phyloP scores from a whole-genome alignment of 1,140 invertebrate species.

The Mycetomoellerius zeteki region DNA sequence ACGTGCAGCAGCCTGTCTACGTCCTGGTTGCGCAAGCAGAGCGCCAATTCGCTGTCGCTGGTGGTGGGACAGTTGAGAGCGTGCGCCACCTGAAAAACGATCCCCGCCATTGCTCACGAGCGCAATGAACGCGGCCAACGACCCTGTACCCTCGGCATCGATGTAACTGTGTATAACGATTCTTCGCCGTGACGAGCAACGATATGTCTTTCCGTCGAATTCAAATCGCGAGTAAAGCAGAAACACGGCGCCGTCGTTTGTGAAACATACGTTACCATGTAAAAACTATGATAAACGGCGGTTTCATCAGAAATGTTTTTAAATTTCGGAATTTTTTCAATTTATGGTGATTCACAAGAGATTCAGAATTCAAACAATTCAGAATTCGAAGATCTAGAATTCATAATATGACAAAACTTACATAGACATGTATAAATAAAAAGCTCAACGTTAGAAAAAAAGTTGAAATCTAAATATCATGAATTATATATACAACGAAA shows the following conservation, averaged over 20 bases:
- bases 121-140: conserved; percentile 57
- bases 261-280: conserved; percentile 14
- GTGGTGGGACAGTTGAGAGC: conserved; percentile 92
- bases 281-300: conserved; percentile 32
- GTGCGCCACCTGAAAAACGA: conserved; percentile 89
- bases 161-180: conserved; percentile 47
- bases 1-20: conserved; percentile 81
- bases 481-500: background rate
- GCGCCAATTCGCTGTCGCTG: conserved; percentile 87
- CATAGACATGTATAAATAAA: background rate
- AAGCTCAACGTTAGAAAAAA: background rate
- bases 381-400: background rate
- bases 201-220: conserved; percentile 59
- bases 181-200: conserved; percentile 38
- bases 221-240: conserved; percentile 46
- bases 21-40: conserved; percentile 89
- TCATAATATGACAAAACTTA: background rate
- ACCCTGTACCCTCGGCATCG: conserved; percentile 23
- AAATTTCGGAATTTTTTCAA: background rate
- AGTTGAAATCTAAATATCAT: background rate
- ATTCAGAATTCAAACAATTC: background rate
- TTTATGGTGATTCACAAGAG: background rate
- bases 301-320: too few relatives aligned
- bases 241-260: conserved; percentile 46
- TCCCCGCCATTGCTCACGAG: conserved; percentile 52